A percentile compares a stretch with the other conserved stretches of the same genome.
phyloP scores from a whole-genome alignment of 2,888 invertebrate species.

The Nemapogon koenigi region DNA sequence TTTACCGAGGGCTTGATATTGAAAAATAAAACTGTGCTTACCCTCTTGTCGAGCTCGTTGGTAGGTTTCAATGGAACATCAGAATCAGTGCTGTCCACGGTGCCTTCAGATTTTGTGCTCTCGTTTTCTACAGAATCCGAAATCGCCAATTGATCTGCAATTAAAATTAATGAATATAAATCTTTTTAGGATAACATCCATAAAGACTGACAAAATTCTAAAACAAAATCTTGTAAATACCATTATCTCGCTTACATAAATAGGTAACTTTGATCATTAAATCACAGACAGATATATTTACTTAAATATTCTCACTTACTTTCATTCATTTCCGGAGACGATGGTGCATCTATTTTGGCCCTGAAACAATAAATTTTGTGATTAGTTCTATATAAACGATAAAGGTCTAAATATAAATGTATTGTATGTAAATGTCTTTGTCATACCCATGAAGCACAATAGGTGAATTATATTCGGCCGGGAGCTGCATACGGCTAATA shows the following conservation, averaged over 20 bases:
- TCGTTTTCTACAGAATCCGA: conserved; percentile 73
- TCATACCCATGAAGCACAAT: too few relatives aligned
- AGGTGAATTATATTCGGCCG: too few relatives aligned
- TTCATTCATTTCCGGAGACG: conserved; percentile 35
- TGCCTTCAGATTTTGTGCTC: conserved; percentile 67
- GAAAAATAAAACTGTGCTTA: conserved; percentile 17
- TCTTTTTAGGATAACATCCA: too few relatives aligned
- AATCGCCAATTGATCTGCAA: conserved; percentile 28
- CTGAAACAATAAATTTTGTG: conserved; percentile 29
- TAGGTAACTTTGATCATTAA: too few relatives aligned
- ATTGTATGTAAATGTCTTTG: too few relatives aligned
- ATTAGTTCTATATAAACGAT: too few relatives aligned
- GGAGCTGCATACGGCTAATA: conserved; percentile 6
- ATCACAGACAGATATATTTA: too few relatives aligned
- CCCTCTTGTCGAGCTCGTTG: conserved; percentile 73
- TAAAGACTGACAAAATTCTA: too few relatives aligned
- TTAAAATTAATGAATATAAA: background rate
- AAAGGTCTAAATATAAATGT: too few relatives aligned
- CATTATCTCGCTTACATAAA: too few relatives aligned
- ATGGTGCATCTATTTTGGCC: conserved; percentile 26
- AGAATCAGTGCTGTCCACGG: conserved; percentile 72
- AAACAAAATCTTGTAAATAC: too few relatives aligned
- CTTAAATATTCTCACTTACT: conserved; percentile 24
- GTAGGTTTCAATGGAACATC: conserved; percentile 68
- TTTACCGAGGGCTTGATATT: too few relatives aligned